phyloP scores from a whole-genome alignment of 2,113 vertebrate genomes.

The Halcyon senegalensis region DNA sequence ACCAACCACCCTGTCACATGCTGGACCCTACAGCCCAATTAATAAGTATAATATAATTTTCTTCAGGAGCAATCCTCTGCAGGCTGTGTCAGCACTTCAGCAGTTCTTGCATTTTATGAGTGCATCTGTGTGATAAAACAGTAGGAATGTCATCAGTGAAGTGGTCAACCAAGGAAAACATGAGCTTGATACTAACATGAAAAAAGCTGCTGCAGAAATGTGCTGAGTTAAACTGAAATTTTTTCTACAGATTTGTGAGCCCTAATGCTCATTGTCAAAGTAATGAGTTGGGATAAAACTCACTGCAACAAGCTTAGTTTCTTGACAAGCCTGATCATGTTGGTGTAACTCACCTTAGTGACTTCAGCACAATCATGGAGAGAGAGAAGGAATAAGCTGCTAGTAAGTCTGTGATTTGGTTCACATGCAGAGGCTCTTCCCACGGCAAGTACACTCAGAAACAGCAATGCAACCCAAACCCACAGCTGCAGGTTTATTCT shows the following conservation, averaged over 20 bases:
- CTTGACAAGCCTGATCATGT: not conserved
- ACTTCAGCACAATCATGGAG: not conserved
- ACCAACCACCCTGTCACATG: not conserved
- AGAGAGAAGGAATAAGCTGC: not conserved
- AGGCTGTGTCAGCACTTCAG: not conserved
- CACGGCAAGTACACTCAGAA: fast-evolving
- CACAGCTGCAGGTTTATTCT: slow-evolving; percentile 42
- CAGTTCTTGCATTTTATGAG: not conserved
- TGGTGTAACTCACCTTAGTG: fast-evolving
- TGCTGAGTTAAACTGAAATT: not conserved
- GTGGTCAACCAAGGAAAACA: not conserved
- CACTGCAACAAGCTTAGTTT: not conserved
- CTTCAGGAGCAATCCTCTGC: not conserved
- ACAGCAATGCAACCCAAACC: not conserved
- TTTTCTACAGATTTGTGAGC: not conserved
- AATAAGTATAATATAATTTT: not conserved
- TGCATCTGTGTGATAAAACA: not conserved
- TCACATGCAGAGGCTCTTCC: not conserved
- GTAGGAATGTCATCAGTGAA: not conserved
- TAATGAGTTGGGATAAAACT: fast-evolving
- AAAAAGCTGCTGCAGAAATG: not conserved
- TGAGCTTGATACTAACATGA: not conserved
- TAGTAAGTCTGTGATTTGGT: not conserved
- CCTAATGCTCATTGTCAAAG: not conserved
- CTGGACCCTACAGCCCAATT: not conserved